Evolutionary conservation across 2,797 vertebrate genomes (phyloP), one percentile per base, ranked within the genome.

Genomic region (Xenops minutus): DNA sequence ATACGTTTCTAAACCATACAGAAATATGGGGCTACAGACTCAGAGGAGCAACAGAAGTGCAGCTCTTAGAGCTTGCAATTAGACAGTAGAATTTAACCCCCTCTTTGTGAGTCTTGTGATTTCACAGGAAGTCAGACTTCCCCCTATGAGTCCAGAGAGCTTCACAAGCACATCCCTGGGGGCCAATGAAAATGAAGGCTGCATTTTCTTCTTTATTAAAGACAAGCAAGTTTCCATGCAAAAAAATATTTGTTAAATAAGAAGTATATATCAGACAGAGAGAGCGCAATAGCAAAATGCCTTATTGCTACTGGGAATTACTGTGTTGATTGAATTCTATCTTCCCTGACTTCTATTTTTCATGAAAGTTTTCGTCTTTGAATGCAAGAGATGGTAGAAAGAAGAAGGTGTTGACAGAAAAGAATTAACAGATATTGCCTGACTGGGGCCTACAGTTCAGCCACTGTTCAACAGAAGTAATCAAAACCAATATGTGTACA

Each of bases 221-320:
- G 49, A 61, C 48, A 75, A 84, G 44, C 4, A 88, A 86, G 41
- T 49, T 91, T 43, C n/a, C 52, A 84, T 52, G 56, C 54, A 68
- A 83, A 92, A 74, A 79, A 69, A 68, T 27, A n/a, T 66, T 79
- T 66, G 29, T 55, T 87, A 93, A 86, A 71, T 41, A 48, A 74
- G 46, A 79, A 61, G 39, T 32, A 79, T 15, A 6, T 48, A 91
- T 68, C 55, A 78, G 73, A 85, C n/a, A 34, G 34, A 87, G 36
- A 34, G 34, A 83, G 37, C 71, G 61, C 59, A 84, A 93, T 22
- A 63, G 78, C 86, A 86, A 63, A 76, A 24, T 49, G 9, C 44
- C 81, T 95, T 84, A 89, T 93, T 93, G n/a, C 68, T 80, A 64
- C 37, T 72, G 54, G 62, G 63, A 90, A 85, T 81, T 93, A 84